phyloP scores from a whole-genome alignment of 2,888 invertebrate species.

The Drosophila parthenogenetica region DNA sequence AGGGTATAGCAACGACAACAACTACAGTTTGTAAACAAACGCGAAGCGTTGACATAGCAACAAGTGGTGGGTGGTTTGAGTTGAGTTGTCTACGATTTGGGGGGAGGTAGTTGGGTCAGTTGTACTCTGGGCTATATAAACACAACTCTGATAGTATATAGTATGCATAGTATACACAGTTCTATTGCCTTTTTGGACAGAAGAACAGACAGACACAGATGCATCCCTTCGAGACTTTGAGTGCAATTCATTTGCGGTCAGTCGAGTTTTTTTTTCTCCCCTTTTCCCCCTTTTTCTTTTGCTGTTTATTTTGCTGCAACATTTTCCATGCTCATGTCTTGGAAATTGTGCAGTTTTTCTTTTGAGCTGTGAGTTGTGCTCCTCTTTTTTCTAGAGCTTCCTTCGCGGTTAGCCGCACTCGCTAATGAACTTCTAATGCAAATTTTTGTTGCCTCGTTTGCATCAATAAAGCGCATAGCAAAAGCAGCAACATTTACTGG shows the following conservation, averaged over 20 bases:
- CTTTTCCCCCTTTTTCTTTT: not conserved
- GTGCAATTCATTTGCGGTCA: conserved; percentile 55
- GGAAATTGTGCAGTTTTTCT: conserved; percentile 41
- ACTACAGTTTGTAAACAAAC: conserved; percentile 36
- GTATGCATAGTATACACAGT: not conserved
- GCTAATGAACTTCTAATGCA: conserved; percentile 80
- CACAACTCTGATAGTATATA: conserved; percentile 7
- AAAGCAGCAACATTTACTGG: conserved; percentile 44
- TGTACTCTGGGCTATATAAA: conserved; percentile 15
- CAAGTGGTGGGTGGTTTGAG: conserved; percentile 60
- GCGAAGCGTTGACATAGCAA: conserved; percentile 73
- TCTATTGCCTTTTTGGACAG: conserved; percentile 2
- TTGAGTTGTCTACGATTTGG: not conserved
- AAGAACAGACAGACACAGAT: not conserved
- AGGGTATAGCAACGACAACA: conserved; percentile 22
- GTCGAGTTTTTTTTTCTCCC: conserved; percentile 5
- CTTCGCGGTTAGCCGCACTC: conserved; percentile 62
- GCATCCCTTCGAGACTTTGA: conserved; percentile 10
- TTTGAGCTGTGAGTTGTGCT: conserved; percentile 15
- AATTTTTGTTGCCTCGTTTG: conserved; percentile 59
- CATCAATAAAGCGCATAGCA: conserved; percentile 54
- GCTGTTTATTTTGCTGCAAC: conserved; percentile 14
- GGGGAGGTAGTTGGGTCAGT: not conserved
- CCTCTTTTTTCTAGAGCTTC: conserved; percentile 37
- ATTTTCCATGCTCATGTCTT: conserved; percentile 32